These are phyloP conservation scores for Schizaphis graminum DNA, from an alignment of 2,888 invertebrate genomes.

Conservation along the genomic window DNA sequence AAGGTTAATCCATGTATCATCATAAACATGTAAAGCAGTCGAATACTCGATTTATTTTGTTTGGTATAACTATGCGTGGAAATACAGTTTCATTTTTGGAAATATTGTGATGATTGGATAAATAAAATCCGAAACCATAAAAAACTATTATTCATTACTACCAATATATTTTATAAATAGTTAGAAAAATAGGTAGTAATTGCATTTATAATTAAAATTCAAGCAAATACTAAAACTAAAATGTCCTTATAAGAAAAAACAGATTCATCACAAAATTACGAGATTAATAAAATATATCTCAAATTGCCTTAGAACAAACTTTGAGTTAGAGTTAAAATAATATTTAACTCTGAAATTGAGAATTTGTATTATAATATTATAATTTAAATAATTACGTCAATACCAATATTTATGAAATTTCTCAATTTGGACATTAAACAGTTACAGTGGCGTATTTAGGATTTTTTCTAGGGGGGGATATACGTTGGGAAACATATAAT, in stretches of 20 bases:
- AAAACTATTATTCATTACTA: not conserved
- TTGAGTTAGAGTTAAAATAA: not conserved
- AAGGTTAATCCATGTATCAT: not conserved
- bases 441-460: no score
- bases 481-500: no score
- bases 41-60: not conserved
- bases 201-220: not conserved
- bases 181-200: not conserved
- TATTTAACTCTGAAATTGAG: not conserved
- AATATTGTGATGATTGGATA: not conserved
- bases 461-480: no score
- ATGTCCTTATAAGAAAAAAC: not conserved
- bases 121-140: not conserved
- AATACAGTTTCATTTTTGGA: not conserved
- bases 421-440: not conserved
- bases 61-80: not conserved
- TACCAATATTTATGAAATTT: not conserved
- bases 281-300: not conserved
- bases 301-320: not conserved
- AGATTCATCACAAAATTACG: no score
- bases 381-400: not conserved
- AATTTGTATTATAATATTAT: not conserved
- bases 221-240: not conserved
- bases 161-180: not conserved
- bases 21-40: not conserved